phyloP scores from a whole-genome alignment of 2,888 invertebrate species.

The Parnassius mnemosyne region DNA sequence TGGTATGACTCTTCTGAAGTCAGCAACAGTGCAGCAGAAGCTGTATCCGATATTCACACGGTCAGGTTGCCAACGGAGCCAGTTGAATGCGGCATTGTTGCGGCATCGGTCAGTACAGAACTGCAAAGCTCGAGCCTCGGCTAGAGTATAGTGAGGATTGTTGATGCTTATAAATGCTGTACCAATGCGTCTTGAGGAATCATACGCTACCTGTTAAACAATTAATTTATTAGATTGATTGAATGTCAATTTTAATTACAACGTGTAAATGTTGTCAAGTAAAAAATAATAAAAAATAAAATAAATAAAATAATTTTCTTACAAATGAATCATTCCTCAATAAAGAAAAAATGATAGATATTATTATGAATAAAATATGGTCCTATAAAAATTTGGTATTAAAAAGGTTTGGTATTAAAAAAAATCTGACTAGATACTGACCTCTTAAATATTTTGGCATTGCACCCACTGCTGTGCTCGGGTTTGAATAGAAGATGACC shows the following conservation, averaged over 20 bases:
- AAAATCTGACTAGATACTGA: no score
- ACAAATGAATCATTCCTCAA: background rate
- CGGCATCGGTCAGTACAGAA: slow-evolving; percentile 78
- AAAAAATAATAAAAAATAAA: no score
- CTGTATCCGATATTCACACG: slow-evolving; percentile 78
- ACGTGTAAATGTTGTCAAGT: no score
- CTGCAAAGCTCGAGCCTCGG: slow-evolving; percentile 57
- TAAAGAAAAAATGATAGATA: no score
- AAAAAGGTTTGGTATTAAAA: no score
- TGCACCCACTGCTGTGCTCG: no score
- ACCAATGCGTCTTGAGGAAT: slow-evolving; percentile 68
- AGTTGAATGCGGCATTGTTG: slow-evolving; percentile 78
- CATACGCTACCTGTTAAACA: slow-evolving; percentile 67
- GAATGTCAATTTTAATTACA: background rate
- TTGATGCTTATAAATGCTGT: slow-evolving; percentile 83
- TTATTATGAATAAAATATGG: no score
- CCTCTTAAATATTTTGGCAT: no score
- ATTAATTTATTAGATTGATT: slow-evolving; percentile 1
- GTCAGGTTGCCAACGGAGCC: slow-evolving; percentile 80
- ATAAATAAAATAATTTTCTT: no score
- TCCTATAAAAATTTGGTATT: no score
- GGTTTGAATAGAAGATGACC: no score
- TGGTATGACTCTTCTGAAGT: slow-evolving; percentile 75
- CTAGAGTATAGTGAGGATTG: slow-evolving; percentile 78
- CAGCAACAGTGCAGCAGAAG: slow-evolving; percentile 82